These are phyloP conservation scores for Scaptodrosophila latifasciaeformis DNA, from an alignment of 2,888 invertebrate genomes.

Conservation along the genomic window DNA sequence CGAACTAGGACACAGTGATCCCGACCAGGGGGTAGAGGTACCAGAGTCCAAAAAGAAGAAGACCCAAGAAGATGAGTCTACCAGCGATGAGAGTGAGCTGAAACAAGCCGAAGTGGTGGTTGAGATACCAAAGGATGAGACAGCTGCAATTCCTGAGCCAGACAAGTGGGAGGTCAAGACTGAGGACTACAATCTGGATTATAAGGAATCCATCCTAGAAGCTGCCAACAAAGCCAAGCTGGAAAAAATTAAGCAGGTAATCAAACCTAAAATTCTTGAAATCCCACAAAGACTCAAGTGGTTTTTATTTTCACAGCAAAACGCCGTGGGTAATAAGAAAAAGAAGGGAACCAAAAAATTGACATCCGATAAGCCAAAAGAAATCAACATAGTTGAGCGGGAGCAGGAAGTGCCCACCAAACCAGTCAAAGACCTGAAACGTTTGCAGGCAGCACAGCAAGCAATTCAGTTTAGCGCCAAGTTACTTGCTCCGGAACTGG, in stretches of 20 bases:
- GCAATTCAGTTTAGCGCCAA: constrained; percentile 36
- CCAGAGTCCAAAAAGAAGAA: no score
- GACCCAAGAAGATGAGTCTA: background rate
- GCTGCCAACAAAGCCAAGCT: constrained; percentile 63
- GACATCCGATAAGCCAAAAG: no score
- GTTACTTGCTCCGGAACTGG: constrained; percentile 23
- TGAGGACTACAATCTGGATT: constrained; percentile 25
- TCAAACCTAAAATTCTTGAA: background rate
- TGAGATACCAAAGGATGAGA: background rate
- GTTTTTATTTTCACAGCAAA: constrained; percentile 42
- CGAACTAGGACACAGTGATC: background rate
- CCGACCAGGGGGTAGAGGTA: no score
- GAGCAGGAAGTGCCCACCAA: background rate
- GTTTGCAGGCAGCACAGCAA: constrained; percentile 38
- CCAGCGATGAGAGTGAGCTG: background rate
- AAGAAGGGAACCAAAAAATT: constrained; percentile 4
- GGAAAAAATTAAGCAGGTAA: constrained; percentile 61
- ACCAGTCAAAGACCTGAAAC: constrained; percentile 44
- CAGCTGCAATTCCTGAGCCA: background rate
- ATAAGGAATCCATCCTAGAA: constrained; percentile 62
- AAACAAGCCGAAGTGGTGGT: background rate
- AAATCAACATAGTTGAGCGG: background rate
- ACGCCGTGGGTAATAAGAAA: constrained; percentile 15
- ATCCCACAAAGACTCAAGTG: background rate
- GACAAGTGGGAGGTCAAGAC: background rate